Evolutionary conservation across 2,888 invertebrate genomes (phyloP).

Genomic region (Folsomia manolachei): DNA sequence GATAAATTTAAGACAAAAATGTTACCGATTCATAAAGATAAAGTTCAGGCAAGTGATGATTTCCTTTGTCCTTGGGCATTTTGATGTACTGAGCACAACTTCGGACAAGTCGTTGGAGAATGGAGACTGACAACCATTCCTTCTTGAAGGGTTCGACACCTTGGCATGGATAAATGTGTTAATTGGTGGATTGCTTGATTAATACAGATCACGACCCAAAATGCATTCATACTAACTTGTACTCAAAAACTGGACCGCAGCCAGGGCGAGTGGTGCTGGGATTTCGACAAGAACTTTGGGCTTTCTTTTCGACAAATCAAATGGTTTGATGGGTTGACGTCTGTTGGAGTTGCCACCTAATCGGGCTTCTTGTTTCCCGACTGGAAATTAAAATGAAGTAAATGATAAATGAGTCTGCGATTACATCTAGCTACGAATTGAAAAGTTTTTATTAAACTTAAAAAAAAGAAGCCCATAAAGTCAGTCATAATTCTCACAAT

Average conservation of each 20-base stretch:
- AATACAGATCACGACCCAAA: no score
- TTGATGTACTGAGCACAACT: constrained; percentile 87
- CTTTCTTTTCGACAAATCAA: constrained; percentile 53
- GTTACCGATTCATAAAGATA: constrained; percentile 40
- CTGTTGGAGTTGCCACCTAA: constrained; percentile 55
- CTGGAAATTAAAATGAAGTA: constrained; percentile 57
- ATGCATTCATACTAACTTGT: no score
- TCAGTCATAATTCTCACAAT: no score
- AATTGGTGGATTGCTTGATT: no score
- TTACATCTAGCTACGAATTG: no score
- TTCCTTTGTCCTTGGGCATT: constrained; percentile 54
- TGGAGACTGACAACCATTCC: constrained; percentile 78
- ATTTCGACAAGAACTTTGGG: constrained; percentile 77
- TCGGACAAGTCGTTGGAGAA: constrained; percentile 81
- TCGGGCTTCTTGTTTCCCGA: constrained; percentile 71
- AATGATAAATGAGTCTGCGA: neutral
- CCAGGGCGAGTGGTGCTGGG: constrained; percentile 87
- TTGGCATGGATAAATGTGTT: no score
- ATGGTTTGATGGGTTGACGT: constrained; percentile 31
- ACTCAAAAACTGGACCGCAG: constrained; percentile 90
- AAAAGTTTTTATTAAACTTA: no score
- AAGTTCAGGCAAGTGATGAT: constrained; percentile 11
- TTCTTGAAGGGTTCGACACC: constrained; percentile 86
- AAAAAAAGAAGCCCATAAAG: no score
- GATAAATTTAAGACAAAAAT: neutral